Evolutionary conservation across 2,113 vertebrate species (phyloP).

Genomic region (Trogon surrucura): DNA sequence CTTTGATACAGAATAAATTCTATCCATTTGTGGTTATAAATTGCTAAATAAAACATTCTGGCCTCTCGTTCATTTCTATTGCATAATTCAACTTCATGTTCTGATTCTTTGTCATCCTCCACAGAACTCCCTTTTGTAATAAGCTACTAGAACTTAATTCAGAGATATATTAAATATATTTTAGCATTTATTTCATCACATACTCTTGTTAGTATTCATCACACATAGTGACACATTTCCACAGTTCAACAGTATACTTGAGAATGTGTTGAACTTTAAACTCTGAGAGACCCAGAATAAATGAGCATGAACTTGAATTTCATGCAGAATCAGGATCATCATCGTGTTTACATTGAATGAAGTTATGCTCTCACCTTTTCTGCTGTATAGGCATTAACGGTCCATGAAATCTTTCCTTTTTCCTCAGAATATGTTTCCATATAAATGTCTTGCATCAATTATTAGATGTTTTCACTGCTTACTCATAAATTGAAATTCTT

Average conservation of each 20-base stretch:
- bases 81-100: neutral
- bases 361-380: constrained; percentile 10
- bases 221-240: neutral
- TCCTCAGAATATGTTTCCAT: neutral
- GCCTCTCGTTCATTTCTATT: neutral
- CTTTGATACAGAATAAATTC: neutral
- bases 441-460: neutral
- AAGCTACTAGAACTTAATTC: neutral
- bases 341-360: constrained; percentile 20
- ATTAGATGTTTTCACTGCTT: neutral
- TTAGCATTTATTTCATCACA: neutral
- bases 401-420: neutral
- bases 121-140: neutral
- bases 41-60: neutral
- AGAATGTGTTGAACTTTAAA: neutral
- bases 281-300: neutral
- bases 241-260: neutral
- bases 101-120: neutral
- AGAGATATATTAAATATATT: neutral
- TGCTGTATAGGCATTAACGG: neutral
- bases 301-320: constrained; percentile 17
- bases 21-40: neutral
- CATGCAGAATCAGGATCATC: neutral
- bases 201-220: neutral
- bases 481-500: constrained; percentile 24